Evolutionary conservation across 2,888 invertebrate species (phyloP).

Genomic region (Lycaena phlaeas): DNA sequence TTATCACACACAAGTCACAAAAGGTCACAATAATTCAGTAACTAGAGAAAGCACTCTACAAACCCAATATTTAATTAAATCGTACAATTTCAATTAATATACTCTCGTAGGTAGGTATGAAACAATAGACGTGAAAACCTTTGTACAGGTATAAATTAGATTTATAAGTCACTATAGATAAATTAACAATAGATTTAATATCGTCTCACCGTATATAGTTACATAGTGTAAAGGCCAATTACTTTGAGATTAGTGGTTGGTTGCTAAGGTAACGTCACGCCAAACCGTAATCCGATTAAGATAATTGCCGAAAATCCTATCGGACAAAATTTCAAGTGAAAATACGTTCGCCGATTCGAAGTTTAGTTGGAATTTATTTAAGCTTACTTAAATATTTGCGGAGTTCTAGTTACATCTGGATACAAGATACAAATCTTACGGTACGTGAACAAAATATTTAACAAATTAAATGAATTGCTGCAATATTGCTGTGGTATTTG

Average conservation of each 20-base stretch:
- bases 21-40: too few relatives aligned
- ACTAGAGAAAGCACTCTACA: too few relatives aligned
- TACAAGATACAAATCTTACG: too few relatives aligned
- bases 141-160: slow-evolving; percentile 6
- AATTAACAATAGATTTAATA: slow-evolving; percentile 11
- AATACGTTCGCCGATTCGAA: not conserved
- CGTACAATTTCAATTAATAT: too few relatives aligned
- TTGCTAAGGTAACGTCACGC: slow-evolving; percentile 65
- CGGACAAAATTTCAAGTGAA: slow-evolving; percentile 19
- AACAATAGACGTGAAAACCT: not conserved
- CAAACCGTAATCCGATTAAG: slow-evolving; percentile 59
- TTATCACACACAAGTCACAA: too few relatives aligned
- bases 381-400: too few relatives aligned
- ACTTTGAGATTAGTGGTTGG: slow-evolving; percentile 58
- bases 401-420: too few relatives aligned
- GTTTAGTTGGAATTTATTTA: not conserved
- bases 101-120: too few relatives aligned
- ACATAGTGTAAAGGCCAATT: slow-evolving; percentile 47
- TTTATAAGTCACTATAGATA: slow-evolving; percentile 1
- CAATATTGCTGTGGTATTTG: too few relatives aligned
- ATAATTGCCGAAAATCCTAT: slow-evolving; percentile 65
- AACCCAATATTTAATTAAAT: too few relatives aligned
- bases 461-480: too few relatives aligned
- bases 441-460: too few relatives aligned
- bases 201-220: slow-evolving; percentile 14